Evolutionary conservation across 2,797 vertebrate genomes (phyloP), one percentile per base, ranked within the genome.

Genomic region (Sciurus carolinensis): DNA sequence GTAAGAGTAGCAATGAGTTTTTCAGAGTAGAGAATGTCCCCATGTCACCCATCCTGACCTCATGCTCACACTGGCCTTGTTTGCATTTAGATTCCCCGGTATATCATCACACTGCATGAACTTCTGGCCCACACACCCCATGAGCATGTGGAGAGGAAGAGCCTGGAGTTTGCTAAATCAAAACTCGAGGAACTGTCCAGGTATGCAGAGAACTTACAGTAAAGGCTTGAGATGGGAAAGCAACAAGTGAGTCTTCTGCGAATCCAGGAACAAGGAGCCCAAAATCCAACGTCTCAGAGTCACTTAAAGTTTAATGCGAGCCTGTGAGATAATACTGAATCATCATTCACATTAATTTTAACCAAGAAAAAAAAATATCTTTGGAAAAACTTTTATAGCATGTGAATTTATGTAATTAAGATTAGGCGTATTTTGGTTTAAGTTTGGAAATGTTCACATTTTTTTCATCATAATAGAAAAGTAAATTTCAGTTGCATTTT

Each of bases 51-150:
- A 18, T 54, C 44, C 8, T 59, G 5, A 64, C 44, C 22, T 88
- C 73, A 13, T 84, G 82, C 77, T 98, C 80, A 97, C n/a, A 26
- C 72, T 80, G 4, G 89, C 20, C n/a, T 71, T 26, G 69, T 73
- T 96, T 96, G n/a, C 80, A 86, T 97, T 94, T 98, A 99, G 99
- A 99, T 99, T 97, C 99, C 99, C 95, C 99, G 99, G 85, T 99
- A 99, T 90, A 99, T 99, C 98, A 99, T 99, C 98, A 99, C 99
- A 2, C 98, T 99, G 57, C 99, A 99, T 89, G 99, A 99, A 98
- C 98, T 99, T 67, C 96, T 99, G 97, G 99, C 99, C 64, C 99
- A 99, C 97, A 99, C 99, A 3, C 99, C 99, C 66, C 99, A 99
- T 11, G 99, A 99, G 86, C 99, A 99, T 0, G 99, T 99, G 98